Evolutionary conservation across 2,113 vertebrate species (phyloP), one percentile per base, ranked within the genome.

Genomic region (Prolemur simus): DNA sequence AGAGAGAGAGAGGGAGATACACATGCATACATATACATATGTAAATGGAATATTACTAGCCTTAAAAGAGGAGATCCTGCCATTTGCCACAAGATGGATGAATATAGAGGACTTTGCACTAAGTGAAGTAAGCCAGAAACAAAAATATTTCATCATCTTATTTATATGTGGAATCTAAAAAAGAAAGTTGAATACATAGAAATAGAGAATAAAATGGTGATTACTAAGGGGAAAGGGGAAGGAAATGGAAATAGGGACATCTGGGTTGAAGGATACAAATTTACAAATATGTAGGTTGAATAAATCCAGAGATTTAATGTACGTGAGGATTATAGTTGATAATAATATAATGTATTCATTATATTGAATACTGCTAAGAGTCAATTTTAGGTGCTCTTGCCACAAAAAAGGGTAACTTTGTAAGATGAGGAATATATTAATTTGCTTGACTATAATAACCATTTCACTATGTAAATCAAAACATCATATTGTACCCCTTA

Each of bases 161-260:
- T 18, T 45, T 15, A 56, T 34, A 68, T 42, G 25, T 80, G 23
- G 6, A 69, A 56, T 68, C 17, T 54, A 54, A 32, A 45, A 77
- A 42, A 5, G 56, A 77, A 42, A 11, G 42, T 25, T 52, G 29
- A n/a, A 11, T 10, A 5, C 8, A 37, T 1, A 45, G 29, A 52
- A 11, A 52, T 27, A 77, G 32, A 80, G n/a, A 34, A 32, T 32
- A 23, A 37, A 23, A 34, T 27, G 15, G 23, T 85, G 49, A 39
- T n/a, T 68, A 11, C 2, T 14, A 68, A 4, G 11, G 12, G 34
- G 13, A 14, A 14, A 74, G 25, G 0, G 12, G 3, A 8, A 78
- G 34, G 60, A 77, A 60, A 32, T 3, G 42, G 71, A 77, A 60
- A 32, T 3, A 23, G 27, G 42, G 21, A 47, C 21, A 45, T 17